A percentile compares a stretch with the other conserved stretches of the same genome.
These are phyloP conservation scores for Xestia sexstrigata DNA, from an alignment of 2,888 invertebrate species.

Conservation along the genomic window DNA sequence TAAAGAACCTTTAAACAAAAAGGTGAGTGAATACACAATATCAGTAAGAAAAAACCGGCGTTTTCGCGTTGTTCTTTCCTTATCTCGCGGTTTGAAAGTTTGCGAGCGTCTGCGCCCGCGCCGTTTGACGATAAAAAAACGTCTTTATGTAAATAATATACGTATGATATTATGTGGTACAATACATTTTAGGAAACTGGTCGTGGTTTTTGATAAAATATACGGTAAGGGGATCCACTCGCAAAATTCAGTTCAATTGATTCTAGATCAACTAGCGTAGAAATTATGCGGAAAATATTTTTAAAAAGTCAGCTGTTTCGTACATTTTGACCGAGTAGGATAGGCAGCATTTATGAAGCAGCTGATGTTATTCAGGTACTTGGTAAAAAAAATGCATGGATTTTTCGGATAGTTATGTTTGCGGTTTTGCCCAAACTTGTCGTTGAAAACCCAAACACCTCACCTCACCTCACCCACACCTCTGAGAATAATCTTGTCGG, in stretches of 20 bases:
- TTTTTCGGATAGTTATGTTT: neutral
- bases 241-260: neutral
- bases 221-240: neutral
- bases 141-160: slow-evolving; percentile 30
- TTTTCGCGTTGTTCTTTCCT: slow-evolving; percentile 20
- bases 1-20: slow-evolving; percentile 3
- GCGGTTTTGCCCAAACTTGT: neutral
- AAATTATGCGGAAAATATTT: neutral
- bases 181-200: slow-evolving; percentile 3
- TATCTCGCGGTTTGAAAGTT: slow-evolving; percentile 33
- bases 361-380: neutral
- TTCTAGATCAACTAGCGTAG: neutral
- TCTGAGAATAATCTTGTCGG: too few relatives aligned
- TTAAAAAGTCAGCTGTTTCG: neutral
- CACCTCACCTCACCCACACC: too few relatives aligned
- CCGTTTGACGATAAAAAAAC: slow-evolving; percentile 17
- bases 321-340: neutral
- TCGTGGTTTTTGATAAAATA: neutral
- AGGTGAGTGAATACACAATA: slow-evolving; percentile 27
- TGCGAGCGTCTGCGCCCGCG: neutral
- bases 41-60: slow-evolving; percentile 47
- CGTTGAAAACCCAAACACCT: neutral
- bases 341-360: neutral
- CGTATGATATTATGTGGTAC: neutral
- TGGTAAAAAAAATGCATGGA: slow-evolving; percentile 2